A percentile compares a stretch with the other conserved stretches of the same genome.
Evolutionary conservation across 1,140 invertebrate genomes (phyloP).

Genomic region (Conopomorpha cramerella): DNA sequence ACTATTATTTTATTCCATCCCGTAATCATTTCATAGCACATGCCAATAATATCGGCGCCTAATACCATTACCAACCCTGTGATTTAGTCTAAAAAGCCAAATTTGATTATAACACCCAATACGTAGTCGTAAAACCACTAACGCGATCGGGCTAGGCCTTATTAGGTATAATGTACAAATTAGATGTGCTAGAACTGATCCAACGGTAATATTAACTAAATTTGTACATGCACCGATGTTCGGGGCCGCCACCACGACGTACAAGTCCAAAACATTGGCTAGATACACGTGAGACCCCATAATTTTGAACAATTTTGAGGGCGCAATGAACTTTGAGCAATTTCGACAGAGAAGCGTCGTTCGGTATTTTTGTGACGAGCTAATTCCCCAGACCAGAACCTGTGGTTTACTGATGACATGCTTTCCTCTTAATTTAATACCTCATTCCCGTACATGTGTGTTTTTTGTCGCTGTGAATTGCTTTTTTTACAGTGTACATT

Average conservation of each 20-base stretch:
- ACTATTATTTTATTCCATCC: no score
- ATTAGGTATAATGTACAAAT: no score
- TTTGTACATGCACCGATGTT: conserved; percentile 40
- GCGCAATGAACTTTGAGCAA: conserved; percentile 49
- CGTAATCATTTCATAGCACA: no score
- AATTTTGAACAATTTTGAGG: conserved; percentile 45
- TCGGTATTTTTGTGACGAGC: conserved; percentile 23
- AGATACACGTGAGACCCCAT: conserved; percentile 51
- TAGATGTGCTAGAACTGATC: no score
- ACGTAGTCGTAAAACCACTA: no score
- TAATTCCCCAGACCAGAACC: conserved; percentile 9
- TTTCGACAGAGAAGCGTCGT: conserved; percentile 34
- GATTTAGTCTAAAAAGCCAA: no score
- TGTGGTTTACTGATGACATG: conserved; percentile 19
- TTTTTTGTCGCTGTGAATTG: neutral
- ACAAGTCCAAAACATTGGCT: neutral
- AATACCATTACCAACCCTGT: no score
- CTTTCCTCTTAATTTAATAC: neutral
- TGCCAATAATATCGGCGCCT: no score
- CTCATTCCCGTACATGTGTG: neutral
- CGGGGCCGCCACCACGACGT: conserved; percentile 21
- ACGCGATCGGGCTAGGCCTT: no score
- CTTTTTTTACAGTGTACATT: neutral
- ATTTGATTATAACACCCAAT: no score
- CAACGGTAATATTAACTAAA: conserved; percentile 41